These are phyloP conservation scores for Cydia strobilella DNA, from an alignment of 1,140 invertebrate genomes.

Conservation along the genomic window DNA sequence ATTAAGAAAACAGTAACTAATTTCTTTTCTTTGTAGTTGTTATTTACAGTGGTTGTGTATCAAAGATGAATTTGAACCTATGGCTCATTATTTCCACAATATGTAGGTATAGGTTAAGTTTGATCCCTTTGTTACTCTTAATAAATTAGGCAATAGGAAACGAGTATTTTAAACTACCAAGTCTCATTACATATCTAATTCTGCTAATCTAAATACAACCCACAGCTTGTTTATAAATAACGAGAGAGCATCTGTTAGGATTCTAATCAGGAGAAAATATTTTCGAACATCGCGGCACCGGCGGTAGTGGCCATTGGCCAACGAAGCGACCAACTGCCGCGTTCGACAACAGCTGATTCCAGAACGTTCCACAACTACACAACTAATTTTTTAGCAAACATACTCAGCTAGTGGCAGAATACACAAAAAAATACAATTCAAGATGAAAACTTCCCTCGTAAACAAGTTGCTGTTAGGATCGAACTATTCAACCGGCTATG, in stretches of 20 bases:
- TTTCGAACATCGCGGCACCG: conserved; percentile 47
- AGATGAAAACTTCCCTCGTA: neutral
- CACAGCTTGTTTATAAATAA: conserved; percentile 32
- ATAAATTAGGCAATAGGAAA: neutral
- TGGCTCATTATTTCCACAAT: neutral
- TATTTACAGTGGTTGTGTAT: neutral
- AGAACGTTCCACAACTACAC: conserved; percentile 58
- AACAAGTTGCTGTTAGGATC: neutral
- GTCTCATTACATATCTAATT: conserved; percentile 1
- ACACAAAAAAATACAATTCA: neutral
- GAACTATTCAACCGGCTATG: neutral
- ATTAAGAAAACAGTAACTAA: neutral
- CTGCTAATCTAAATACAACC: conserved; percentile 13
- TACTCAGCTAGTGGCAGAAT: neutral
- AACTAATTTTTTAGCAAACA: neutral
- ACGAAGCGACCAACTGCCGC: conserved; percentile 35
- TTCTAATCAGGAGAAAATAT: conserved; percentile 20
- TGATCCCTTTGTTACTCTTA: neutral
- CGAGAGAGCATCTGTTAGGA: conserved; percentile 6
- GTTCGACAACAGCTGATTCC: conserved; percentile 67
- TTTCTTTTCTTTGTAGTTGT: neutral
- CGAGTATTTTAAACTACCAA: neutral
- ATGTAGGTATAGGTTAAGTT: neutral
- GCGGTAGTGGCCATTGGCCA: conserved; percentile 34
- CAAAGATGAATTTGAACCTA: neutral